These are phyloP conservation scores for Calyptomena viridis DNA, from an alignment of 2,113 vertebrate species.

Conservation along the genomic window DNA sequence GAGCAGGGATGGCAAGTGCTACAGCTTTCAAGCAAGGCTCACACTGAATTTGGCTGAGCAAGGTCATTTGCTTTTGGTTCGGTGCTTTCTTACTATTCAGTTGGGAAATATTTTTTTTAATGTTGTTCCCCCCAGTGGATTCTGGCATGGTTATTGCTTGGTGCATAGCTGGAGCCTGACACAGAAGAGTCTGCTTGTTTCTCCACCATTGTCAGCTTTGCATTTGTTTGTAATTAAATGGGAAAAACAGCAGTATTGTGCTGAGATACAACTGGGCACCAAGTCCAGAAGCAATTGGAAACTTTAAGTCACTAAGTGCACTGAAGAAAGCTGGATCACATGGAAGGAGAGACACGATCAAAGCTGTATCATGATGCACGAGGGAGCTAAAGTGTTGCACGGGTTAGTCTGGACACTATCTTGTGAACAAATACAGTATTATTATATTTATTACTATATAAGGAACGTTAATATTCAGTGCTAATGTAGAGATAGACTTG, in stretches of 20 bases:
- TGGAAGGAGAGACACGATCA: not conserved
- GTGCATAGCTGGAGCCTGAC: conserved; percentile 37
- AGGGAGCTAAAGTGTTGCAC: not conserved
- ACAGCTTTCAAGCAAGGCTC: not conserved
- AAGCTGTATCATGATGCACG: not conserved
- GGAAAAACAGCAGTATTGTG: conserved; percentile 43
- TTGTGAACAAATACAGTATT: not conserved
- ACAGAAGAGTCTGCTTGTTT: not conserved
- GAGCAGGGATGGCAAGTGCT: not conserved
- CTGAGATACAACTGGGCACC: conserved; percentile 12
- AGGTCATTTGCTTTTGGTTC: not conserved
- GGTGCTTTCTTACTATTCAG: not conserved
- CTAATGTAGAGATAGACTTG: not conserved
- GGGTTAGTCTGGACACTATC: not conserved
- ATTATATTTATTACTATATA: not conserved
- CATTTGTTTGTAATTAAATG: conserved; percentile 56
- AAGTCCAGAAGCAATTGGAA: conserved; percentile 46
- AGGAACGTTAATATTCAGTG: not conserved
- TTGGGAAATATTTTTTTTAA: not conserved
- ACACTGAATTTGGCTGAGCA: not conserved
- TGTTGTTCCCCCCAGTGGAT: not conserved
- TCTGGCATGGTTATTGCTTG: not conserved
- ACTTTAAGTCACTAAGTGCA: conserved; percentile 29
- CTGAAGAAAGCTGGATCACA: conserved; percentile 6
- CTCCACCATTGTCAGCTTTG: conserved; percentile 11